phyloP scores from a whole-genome alignment of 2,797 vertebrate genomes.

The Mergus octosetaceus region DNA sequence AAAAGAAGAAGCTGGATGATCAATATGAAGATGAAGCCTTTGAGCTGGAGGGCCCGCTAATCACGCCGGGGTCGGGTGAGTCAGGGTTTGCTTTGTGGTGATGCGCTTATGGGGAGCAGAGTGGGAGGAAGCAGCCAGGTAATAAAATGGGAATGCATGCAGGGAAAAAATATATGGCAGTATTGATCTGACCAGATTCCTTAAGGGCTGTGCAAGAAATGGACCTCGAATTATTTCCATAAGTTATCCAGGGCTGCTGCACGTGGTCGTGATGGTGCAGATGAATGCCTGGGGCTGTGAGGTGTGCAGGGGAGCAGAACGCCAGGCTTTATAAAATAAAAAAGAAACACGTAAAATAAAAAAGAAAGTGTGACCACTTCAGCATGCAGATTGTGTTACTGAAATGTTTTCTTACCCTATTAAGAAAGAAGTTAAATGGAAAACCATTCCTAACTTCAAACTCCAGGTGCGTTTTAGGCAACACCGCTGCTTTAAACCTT shows the following conservation, averaged over 20 bases:
- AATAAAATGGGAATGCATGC: neutral
- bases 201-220: neutral
- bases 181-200: neutral
- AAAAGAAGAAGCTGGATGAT: slow-evolving; percentile 94
- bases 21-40: slow-evolving; percentile 90
- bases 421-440: neutral
- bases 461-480: neutral
- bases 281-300: slow-evolving; percentile 45
- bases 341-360: neutral
- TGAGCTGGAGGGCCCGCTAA: slow-evolving; percentile 92
- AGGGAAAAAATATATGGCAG: accelerated
- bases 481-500: accelerated
- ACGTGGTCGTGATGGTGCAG: neutral
- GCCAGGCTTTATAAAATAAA: neutral
- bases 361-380: neutral
- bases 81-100: neutral
- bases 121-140: neutral
- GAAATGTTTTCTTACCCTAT: neutral
- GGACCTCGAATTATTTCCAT: neutral
- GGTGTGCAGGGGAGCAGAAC: neutral
- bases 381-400: neutral
- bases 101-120: neutral
- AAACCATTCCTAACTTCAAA: neutral
- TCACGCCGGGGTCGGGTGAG: slow-evolving; percentile 95
- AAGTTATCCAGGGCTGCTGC: neutral